Evolutionary conservation across 1,140 invertebrate genomes (phyloP).

Genomic region (Acromyrmex heyeri): DNA sequence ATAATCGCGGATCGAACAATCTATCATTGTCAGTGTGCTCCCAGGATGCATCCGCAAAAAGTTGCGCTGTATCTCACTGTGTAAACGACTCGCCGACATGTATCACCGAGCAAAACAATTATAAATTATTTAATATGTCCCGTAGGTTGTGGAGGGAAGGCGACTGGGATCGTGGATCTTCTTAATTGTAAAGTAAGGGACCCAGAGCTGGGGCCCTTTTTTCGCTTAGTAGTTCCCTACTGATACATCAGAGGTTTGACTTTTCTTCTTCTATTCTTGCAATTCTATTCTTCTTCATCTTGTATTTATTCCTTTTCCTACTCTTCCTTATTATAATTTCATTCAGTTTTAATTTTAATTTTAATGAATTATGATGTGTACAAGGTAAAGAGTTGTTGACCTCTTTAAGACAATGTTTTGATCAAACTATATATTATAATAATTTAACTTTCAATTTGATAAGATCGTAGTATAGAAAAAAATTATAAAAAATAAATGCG

Average conservation of each 20-base stretch:
- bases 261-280: conserved; percentile 24
- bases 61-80: conserved; percentile 71
- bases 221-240: conserved; percentile 60
- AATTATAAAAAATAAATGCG: neutral
- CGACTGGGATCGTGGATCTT: conserved; percentile 61
- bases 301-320: conserved; percentile 33
- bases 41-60: conserved; percentile 68
- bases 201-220: conserved; percentile 69
- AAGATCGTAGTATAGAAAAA: neutral
- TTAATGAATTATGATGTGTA: conserved; percentile 68
- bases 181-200: conserved; percentile 82
- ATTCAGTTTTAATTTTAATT: conserved; percentile 62
- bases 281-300: conserved; percentile 48
- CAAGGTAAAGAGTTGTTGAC: conserved; percentile 53
- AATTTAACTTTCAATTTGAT: conserved; percentile 61
- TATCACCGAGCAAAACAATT: conserved; percentile 81
- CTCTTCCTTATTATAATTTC: conserved; percentile 37
- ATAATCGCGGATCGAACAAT: conserved; percentile 79
- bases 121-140: conserved; percentile 84
- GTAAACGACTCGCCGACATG: conserved; percentile 78
- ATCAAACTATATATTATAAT: conserved; percentile 62
- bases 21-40: conserved; percentile 80
- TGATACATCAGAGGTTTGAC: conserved; percentile 30
- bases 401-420: conserved; percentile 58
- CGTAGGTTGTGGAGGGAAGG: conserved; percentile 35